Conservation (phyloP, 2,888 invertebrate species). For the Catocala fraxini region DNA sequence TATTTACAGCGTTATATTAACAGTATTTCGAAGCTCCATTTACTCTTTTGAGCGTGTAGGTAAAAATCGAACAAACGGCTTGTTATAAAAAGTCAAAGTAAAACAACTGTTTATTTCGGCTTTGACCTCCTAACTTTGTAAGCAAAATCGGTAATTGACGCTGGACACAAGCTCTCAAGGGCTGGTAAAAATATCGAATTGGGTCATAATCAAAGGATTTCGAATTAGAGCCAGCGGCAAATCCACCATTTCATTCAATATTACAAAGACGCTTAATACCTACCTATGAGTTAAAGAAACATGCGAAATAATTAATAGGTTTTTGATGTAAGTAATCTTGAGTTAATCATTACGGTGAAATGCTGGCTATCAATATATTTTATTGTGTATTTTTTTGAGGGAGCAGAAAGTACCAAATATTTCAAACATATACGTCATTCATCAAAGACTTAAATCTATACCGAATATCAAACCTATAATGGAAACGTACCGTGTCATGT, state of each 20-base stretch:
- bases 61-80: background rate
- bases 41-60: background rate
- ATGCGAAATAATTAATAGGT: background rate
- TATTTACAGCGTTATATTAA: no score
- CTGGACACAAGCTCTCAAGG: slow-evolving; percentile 25
- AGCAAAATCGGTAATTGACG: slow-evolving; percentile 47
- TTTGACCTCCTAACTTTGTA: slow-evolving; percentile 40
- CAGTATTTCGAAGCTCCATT: no score
- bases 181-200: slow-evolving; percentile 37
- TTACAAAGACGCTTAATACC: slow-evolving; percentile 24
- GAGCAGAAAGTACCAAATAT: no score
- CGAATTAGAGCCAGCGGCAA: slow-evolving; percentile 5
- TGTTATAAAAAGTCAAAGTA: slow-evolving; percentile 28
- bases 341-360: background rate
- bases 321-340: background rate
- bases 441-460: no score
- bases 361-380: background rate
- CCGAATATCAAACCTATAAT: no score
- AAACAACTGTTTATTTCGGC: slow-evolving; percentile 27
- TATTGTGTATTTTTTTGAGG: background rate
- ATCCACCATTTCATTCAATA: slow-evolving; percentile 20
- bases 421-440: no score
- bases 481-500: no score
- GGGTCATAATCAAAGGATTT: slow-evolving; percentile 48
- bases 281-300: slow-evolving; percentile 3